Base-by-base conservation (phyloP, 1,140 invertebrate genomes). In the Macrostomum lignano region DNA sequence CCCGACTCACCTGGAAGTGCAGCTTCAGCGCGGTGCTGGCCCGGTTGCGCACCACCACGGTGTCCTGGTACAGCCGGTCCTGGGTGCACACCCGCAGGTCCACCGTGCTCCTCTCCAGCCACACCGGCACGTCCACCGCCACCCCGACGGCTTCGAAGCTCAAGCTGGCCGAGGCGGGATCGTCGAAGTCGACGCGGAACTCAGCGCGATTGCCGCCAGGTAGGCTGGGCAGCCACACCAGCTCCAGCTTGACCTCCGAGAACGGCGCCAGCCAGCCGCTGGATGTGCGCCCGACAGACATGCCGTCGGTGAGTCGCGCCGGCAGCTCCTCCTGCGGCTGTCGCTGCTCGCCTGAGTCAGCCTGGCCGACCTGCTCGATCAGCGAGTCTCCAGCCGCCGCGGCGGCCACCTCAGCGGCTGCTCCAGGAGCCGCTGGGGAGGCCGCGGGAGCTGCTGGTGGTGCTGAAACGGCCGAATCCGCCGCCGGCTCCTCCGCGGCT, bases 91-190 rank as follows among this genome's bases (percentile, higher is more conserved):
- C 58, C 39, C 52, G 49, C 13, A 59, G 38, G 36, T 58, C 52
- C 9, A 58, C 41, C 2, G 42, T 46, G 26, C 48, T 42, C 40
- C 49, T 42, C 36, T 52, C 46, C 13, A 58, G 47, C 49, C 48
- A 58, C 14, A 59, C 53, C 7, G 55, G 56, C 2, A 59, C 50
- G 44, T 59, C 53, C 29, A 56, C 51, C 10, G 54, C 53, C 38
- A 43, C 47, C 13, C 43, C 55, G 7, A 46, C 15, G 6, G 43
- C 42, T 32, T 37, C 36, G 1, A 58, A 35, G 1, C 44, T 39
- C 14, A 55, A n/a, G n/a, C n/a, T n/a, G n/a, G n/a, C n/a, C n/a
- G 49, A 49, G 9, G 46, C 38, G 7, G 48, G 41, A 36, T 54
- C 52, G 26, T 40, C 21, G 30, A 55, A 55, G 0, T 42, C 36